These are phyloP conservation scores for Globia sparganii DNA, from an alignment of 2,888 invertebrate species.

Conservation along the genomic window DNA sequence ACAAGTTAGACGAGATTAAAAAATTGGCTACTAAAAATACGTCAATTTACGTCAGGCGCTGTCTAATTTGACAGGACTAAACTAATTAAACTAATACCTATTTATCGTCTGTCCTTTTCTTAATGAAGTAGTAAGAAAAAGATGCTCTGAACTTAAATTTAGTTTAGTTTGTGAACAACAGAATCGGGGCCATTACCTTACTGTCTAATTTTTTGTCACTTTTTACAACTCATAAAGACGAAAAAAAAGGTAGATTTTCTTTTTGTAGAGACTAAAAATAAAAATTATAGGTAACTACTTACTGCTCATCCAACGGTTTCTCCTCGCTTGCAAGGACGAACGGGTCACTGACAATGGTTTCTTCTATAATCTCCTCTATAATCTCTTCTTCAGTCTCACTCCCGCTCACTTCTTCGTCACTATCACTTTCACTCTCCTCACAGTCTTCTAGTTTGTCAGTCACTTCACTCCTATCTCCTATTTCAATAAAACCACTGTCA, in stretches of 20 bases:
- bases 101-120: no score
- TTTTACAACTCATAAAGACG: neutral
- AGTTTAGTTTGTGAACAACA: no score
- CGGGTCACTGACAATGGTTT: slow-evolving; percentile 56
- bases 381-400: slow-evolving; percentile 75
- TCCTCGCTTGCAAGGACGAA: slow-evolving; percentile 20
- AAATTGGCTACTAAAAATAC: no score
- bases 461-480: slow-evolving; percentile 81
- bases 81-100: no score
- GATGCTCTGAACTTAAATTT: no score
- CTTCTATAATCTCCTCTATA: slow-evolving; percentile 73
- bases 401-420: slow-evolving; percentile 76
- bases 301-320: slow-evolving; percentile 52
- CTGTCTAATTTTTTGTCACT: no score
- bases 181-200: no score
- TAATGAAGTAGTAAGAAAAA: no score
- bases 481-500: slow-evolving; percentile 88
- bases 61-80: no score
- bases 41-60: no score
- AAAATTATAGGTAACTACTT: slow-evolving; percentile 51
- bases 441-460: slow-evolving; percentile 66
- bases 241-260: neutral
- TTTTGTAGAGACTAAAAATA: neutral
- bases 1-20: no score
- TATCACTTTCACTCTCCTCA: slow-evolving; percentile 74